phyloP scores from a whole-genome alignment of 2,888 invertebrate species.

The Andrena camellia region DNA sequence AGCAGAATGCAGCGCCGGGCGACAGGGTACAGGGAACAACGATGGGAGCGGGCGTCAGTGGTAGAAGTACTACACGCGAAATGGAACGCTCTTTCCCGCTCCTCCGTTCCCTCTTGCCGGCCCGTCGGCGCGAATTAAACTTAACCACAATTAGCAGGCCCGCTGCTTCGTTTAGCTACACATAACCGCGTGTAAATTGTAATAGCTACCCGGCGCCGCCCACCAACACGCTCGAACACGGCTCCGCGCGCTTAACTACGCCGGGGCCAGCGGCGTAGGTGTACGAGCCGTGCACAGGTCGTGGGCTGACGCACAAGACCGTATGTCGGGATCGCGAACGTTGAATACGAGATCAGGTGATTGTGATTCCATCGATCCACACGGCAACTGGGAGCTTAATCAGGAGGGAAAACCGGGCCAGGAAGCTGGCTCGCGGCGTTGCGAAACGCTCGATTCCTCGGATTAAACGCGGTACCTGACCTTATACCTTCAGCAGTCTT shows the following conservation, averaged over 20 bases:
- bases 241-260: conserved; percentile 7
- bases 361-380: conserved; percentile 72
- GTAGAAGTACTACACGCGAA: conserved; percentile 59
- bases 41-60: conserved; percentile 12
- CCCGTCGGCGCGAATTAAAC: conserved; percentile 76
- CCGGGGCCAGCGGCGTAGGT: conserved; percentile 1
- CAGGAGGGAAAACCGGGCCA: conserved; percentile 52
- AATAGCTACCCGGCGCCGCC: conserved; percentile 65
- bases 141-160: conserved; percentile 78
- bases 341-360: conserved; percentile 72
- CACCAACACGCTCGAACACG: conserved; percentile 15
- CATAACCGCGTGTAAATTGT: conserved; percentile 77
- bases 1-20: conserved; percentile 40
- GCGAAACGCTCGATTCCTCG: conserved; percentile 50
- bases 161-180: conserved; percentile 70
- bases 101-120: neutral
- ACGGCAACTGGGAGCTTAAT: conserved; percentile 59
- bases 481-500: conserved; percentile 12
- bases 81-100: conserved; percentile 53
- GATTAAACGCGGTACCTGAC: conserved; percentile 31
- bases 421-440: conserved; percentile 45
- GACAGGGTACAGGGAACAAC: conserved; percentile 28
- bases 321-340: conserved; percentile 59
- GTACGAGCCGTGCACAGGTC: conserved; percentile 14
- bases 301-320: conserved; percentile 34